phyloP scores from a whole-genome alignment of 2,888 invertebrate species.

The Oscheius myriophilus region DNA sequence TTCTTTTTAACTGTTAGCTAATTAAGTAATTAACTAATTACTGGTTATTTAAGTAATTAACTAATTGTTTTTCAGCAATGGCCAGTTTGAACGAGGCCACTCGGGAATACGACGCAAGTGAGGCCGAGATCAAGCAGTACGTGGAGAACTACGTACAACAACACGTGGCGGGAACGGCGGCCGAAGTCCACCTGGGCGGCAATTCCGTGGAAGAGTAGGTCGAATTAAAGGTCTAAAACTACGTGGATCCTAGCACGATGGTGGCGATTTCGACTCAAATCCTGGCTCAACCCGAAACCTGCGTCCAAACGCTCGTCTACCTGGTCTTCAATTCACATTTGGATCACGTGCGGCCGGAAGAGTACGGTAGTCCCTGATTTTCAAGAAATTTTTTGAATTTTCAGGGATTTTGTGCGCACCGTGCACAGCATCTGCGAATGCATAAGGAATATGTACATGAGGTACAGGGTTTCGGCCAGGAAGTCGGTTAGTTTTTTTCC shows the following conservation, averaged over 20 bases:
- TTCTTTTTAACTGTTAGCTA: too few species aligned
- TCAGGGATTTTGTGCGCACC: not conserved
- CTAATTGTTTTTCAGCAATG: constrained; percentile 1
- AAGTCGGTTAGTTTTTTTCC: too few species aligned
- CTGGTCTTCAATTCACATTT: not conserved
- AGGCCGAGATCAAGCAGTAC: not conserved
- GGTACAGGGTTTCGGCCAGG: too few species aligned
- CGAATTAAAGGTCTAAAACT: too few species aligned
- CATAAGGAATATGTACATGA: too few species aligned
- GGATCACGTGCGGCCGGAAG: not conserved
- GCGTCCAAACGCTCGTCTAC: not conserved
- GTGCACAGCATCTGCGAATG: not conserved
- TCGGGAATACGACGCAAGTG: not conserved
- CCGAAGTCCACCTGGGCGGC: too few species aligned
- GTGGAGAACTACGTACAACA: not conserved
- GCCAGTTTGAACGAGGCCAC: constrained; percentile 2
- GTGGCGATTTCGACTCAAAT: constrained; percentile 7
- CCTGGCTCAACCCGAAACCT: not conserved
- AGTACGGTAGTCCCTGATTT: not conserved
- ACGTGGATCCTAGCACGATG: not conserved
- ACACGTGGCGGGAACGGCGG: too few species aligned
- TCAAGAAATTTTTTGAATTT: not conserved
- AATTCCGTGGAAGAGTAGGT: too few species aligned
- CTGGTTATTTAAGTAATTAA: not conserved
- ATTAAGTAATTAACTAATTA: not conserved